Conservation (phyloP, 1,140 invertebrate species). For the Ctenoplectra terminalis region DNA sequence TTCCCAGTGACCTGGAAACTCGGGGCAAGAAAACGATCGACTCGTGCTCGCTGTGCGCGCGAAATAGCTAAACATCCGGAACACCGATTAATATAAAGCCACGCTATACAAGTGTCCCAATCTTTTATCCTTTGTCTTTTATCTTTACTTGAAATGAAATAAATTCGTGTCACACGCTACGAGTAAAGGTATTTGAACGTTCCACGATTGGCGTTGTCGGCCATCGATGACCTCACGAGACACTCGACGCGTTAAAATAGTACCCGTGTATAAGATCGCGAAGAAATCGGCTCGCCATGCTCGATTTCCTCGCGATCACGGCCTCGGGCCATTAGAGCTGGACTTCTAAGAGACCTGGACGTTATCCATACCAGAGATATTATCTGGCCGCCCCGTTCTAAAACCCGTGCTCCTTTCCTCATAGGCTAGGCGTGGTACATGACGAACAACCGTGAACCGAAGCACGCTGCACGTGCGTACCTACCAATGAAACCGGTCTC, state of each 20-base stretch:
- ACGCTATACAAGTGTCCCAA: too few species aligned
- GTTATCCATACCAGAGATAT: slow-evolving; percentile 45
- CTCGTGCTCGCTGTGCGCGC: not conserved
- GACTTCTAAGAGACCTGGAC: slow-evolving; percentile 46
- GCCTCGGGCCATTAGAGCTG: slow-evolving; percentile 51
- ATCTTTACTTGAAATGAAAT: too few species aligned
- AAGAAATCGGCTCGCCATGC: slow-evolving; percentile 28
- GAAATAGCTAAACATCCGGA: too few species aligned
- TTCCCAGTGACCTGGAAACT: slow-evolving; percentile 50
- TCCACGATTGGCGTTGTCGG: too few species aligned
- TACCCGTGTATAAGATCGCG: too few species aligned
- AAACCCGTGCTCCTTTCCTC: slow-evolving; percentile 46
- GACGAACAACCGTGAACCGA: slow-evolving; percentile 41
- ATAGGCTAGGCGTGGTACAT: slow-evolving; percentile 56
- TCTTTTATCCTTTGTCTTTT: too few species aligned
- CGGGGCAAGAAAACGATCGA: slow-evolving; percentile 35
- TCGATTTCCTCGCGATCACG: slow-evolving; percentile 55
- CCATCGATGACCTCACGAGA: too few species aligned
- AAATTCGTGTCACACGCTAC: too few species aligned
- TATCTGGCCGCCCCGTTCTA: slow-evolving; percentile 56
- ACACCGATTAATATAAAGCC: too few species aligned
- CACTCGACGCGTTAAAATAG: too few species aligned
- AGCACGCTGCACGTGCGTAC: slow-evolving; percentile 50
- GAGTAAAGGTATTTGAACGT: too few species aligned
- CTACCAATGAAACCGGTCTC: slow-evolving; percentile 28